Base-by-base conservation (phyloP, 2,113 vertebrate species). In the Sapajus apella region DNA sequence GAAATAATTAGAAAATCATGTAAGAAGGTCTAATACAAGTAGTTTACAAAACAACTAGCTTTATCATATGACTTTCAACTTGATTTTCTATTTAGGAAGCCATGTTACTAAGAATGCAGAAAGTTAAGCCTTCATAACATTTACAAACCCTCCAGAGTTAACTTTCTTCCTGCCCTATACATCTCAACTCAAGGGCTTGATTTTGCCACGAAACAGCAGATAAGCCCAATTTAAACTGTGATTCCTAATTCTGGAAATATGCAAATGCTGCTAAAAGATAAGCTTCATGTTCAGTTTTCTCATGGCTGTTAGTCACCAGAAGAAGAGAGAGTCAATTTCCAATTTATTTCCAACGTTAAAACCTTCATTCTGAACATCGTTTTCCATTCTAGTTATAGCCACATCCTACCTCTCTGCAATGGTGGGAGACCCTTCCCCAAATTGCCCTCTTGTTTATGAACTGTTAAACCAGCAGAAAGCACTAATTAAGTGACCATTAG, bases 401-500 rank as follows among this genome's bases (percentile, higher is more conserved):
- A 20, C 2, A 45, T 25, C 8, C 14, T 13, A 25, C 37, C 32
- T 45, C 30, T 80, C 32, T 64, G 43, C 18, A 40, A 12, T 50
- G 43, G 25, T 21, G 23, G 77, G 85, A 95, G 6, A 17, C n/a
- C 45, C 77, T 88, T 40, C 45, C 58, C 81, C 52, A 30, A 77
- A 35, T 40, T 45, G 32, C 25, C 43, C 27, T 86, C 9, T 82
- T 90, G 76, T 96, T 88, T 86, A 80, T 55, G 94, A 55, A 50
- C 76, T 32, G 50, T 98, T 90, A 85, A 91, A 37, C 40, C 40
- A 86, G 52, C 77, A 96, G 95, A 96, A 96, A 85, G 83, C 55
- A 80, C 81, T 91, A 92, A 96, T 95, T 94, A 96, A 88, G 58
- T 66, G 76, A 94, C 95, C 90, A 76, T 96, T 90, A 97, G 77